Conservation (phyloP, 2,113 vertebrate genomes). For the Antigone vipio region DNA sequence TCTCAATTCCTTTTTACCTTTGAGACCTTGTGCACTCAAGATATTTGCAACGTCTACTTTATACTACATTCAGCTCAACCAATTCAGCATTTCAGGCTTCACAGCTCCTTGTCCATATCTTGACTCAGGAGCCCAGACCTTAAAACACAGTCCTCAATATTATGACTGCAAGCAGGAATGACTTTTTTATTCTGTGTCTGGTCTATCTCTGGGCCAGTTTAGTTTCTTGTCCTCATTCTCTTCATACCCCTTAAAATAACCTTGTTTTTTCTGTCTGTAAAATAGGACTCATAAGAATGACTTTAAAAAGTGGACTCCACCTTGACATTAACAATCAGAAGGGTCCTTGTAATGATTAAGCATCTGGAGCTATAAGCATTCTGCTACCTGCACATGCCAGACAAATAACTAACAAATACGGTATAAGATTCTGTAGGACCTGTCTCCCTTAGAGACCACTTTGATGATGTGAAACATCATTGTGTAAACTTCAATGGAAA, state of each 20-base stretch:
- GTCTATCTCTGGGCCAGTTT: neutral
- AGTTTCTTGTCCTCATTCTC: neutral
- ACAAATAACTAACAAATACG: neutral
- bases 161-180: neutral
- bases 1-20: slow-evolving; percentile 15
- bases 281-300: neutral
- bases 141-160: neutral
- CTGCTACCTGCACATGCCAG: neutral
- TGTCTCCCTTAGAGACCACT: neutral
- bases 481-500: neutral
- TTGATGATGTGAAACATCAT: neutral
- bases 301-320: neutral
- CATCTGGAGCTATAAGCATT: neutral
- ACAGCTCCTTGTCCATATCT: neutral
- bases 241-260: neutral
- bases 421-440: neutral
- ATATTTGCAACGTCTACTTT: neutral
- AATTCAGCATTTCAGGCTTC: neutral
- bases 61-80: neutral
- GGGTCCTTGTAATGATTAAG: neutral
- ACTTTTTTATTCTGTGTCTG: neutral
- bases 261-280: neutral
- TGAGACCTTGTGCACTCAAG: neutral
- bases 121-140: neutral
- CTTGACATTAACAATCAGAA: neutral